phyloP scores from a whole-genome alignment of 53 echinoderm and acorn worm species.

The Patiria pectinifera region DNA sequence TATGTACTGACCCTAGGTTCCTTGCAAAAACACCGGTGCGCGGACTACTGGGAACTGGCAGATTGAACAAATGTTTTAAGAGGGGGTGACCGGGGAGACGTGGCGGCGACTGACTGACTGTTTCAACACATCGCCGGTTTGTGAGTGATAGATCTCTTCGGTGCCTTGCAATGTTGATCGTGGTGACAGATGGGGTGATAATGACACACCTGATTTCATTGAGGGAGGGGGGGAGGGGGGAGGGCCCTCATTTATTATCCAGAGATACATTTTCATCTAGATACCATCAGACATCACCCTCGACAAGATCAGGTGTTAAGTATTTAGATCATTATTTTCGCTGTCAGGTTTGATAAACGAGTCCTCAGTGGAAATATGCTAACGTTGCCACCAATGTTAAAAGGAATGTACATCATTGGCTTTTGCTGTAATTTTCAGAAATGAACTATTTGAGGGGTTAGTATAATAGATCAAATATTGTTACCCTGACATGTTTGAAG shows the following conservation, averaged over 20 bases:
- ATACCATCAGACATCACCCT: too few relatives aligned
- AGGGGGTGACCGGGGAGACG: neutral
- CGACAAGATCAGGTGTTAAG: too few relatives aligned
- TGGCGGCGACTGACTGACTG: neutral
- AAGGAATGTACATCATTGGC: neutral
- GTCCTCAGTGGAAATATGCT: neutral
- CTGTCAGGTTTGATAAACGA: too few relatives aligned
- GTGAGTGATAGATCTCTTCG: neutral
- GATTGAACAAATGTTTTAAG: neutral
- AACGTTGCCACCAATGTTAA: neutral
- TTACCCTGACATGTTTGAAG: too few relatives aligned
- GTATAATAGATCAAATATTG: too few relatives aligned
- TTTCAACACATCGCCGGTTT: neutral
- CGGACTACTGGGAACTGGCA: neutral
- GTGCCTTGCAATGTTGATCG: neutral
- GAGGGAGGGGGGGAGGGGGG: neutral
- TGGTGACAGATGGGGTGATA: neutral
- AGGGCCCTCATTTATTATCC: neutral
- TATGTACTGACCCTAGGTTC: constrained; percentile 8
- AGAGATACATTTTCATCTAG: too few relatives aligned
- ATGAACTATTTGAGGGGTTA: too few relatives aligned
- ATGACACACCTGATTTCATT: neutral
- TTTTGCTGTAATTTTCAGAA: too few relatives aligned
- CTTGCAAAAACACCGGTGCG: neutral
- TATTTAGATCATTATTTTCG: too few relatives aligned